Evolutionary conservation across 2,113 vertebrate species (phyloP), one percentile per base, ranked within the genome.

Genomic region (Oriolus oriolus): DNA sequence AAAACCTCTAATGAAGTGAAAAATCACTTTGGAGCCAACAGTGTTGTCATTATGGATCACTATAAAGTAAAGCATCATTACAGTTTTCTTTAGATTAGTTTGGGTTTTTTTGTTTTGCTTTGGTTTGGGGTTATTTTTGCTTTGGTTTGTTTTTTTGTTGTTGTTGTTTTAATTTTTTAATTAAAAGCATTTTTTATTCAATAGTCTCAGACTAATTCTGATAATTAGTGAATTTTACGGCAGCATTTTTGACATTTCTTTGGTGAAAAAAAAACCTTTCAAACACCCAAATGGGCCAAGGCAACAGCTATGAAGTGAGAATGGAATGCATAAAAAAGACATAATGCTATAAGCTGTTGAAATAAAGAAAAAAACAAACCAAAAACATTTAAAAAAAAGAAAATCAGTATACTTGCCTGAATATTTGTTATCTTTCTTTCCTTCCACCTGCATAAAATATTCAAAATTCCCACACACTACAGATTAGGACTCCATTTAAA

Each of bases 291-390:
- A 47, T 8, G 2, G 3, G 2, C 17, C 16, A 73, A 73, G 17
- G 8, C 2, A 89, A 6, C 17, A 69, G 42, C 16, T 85, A 10
- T 33, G 23, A 79, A 37, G 27, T 11, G 22, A 74, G 21, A 65
- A 44, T 26, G 0, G 0, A 9, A 57, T 39, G 10, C 3, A 18
- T 37, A 75, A 53, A 17, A 45, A 37, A 78, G 10, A 17, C 4
- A 24, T 52, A 65, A 57, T 47, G 6, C 0, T 41, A 24, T 8
- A 54, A 52, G 6, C 2, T 76, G 13, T 6, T 77, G n/a, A 82
- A 86, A 66, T 12, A 64, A 42, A 87, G 7, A 7, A 30, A 37
- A 92, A 63, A 11, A 3, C 11, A 23, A 69, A 76, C 5, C 1
- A 64, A n/a, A 45, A 39, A 6, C 1, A 64, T 24, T 24, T 7